A percentile compares a stretch with the other conserved stretches of the same genome.
Evolutionary conservation across 2,888 invertebrate genomes (phyloP).

Genomic region (Petrophora chlorosata): DNA sequence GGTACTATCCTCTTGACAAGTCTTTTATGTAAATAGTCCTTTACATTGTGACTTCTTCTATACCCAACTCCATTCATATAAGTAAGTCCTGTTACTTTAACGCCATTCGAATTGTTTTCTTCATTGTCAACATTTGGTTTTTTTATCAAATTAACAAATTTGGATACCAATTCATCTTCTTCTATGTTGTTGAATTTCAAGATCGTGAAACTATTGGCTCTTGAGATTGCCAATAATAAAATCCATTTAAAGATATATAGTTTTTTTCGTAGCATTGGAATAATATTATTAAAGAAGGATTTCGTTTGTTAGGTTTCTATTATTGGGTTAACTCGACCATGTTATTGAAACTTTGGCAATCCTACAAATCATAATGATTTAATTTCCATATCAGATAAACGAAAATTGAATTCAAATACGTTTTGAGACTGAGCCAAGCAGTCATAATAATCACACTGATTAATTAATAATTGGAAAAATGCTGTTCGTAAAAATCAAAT

Average conservation of each 20-base stretch:
- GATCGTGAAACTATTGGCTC: conserved; percentile 9
- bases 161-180: conserved; percentile 2
- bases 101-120: no score
- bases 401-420: not conserved
- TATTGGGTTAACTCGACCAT: conserved; percentile 14
- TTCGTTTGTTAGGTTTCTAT: conserved; percentile 4
- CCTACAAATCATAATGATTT: not conserved
- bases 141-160: no score
- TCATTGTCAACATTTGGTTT: no score
- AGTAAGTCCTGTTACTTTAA: no score
- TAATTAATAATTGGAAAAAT: no score
- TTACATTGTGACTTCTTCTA: conserved; percentile 1
- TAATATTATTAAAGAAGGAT: not conserved
- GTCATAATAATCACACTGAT: no score
- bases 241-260: conserved; percentile 11
- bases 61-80: not conserved
- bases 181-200: conserved; percentile 7
- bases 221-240: conserved; percentile 18
- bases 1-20: conserved; percentile 42
- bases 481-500: no score
- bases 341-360: conserved; percentile 11
- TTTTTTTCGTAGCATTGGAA: conserved; percentile 8
- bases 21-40: conserved; percentile 8
- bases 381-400: not conserved
- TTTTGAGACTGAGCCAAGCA: no score